Percentiles rank a stretch among this genome's conserved stretches.
phyloP scores from a whole-genome alignment of 2,888 invertebrate species.

The Galerucella calmariensis region DNA sequence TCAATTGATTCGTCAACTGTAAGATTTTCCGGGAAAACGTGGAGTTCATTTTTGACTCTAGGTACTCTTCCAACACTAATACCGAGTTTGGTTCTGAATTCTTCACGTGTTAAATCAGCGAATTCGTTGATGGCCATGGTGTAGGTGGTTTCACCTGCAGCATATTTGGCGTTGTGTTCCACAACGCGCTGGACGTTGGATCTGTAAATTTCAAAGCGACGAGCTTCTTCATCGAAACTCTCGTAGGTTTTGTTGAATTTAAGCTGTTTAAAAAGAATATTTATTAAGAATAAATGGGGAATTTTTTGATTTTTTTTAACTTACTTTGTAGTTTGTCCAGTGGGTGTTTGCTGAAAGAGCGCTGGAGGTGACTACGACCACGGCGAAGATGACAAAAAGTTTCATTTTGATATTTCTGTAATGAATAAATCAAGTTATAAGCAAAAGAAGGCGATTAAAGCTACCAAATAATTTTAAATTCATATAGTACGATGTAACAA shows the following conservation, averaged over 20 bases:
- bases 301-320: background rate
- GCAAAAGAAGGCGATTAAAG: background rate
- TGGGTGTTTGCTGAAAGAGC: background rate
- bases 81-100: conserved; percentile 31
- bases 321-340: conserved; percentile 2
- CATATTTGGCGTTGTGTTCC: conserved; percentile 43
- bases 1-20: conserved; percentile 1
- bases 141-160: conserved; percentile 39
- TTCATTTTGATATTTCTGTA: conserved; percentile 21
- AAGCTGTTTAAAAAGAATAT: background rate
- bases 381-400: conserved; percentile 25
- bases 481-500: too few relatives aligned
- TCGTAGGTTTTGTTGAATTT: conserved; percentile 9
- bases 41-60: background rate
- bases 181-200: conserved; percentile 40
- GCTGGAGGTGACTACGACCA: conserved; percentile 16
- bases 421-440: background rate
- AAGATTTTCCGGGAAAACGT: background rate
- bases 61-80: background rate
- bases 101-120: conserved; percentile 44
- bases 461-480: too few relatives aligned
- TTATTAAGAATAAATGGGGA: too few relatives aligned
- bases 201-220: conserved; percentile 39
- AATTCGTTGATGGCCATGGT: conserved; percentile 43
- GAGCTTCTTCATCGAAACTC: conserved; percentile 31